Evolutionary conservation across 2,797 vertebrate genomes (phyloP).

Genomic region (Protosalanx chinensis): DNA sequence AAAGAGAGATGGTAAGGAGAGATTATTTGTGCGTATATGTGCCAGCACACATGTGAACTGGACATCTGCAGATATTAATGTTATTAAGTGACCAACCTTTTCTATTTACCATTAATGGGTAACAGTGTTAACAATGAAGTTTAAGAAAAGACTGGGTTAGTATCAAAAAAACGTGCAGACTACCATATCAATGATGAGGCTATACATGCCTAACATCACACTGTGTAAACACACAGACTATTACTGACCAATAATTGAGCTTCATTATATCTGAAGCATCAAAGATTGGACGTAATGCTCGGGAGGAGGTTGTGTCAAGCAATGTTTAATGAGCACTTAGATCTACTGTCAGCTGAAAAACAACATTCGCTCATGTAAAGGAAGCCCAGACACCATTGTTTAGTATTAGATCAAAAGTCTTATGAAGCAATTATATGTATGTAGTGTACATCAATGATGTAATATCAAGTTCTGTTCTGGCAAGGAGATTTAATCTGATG

Average conservation of each 20-base stretch:
- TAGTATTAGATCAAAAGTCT: neutral
- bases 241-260: neutral
- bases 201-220: neutral
- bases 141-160: neutral
- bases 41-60: conserved; percentile 25
- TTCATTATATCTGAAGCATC: neutral
- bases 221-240: neutral
- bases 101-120: neutral
- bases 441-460: neutral
- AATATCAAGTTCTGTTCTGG: neutral
- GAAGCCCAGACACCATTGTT: neutral
- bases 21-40: conserved; percentile 9
- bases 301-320: neutral
- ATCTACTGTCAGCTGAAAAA: neutral
- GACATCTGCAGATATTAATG: conserved; percentile 4
- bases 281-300: neutral
- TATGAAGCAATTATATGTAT: neutral
- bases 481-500: neutral
- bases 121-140: neutral
- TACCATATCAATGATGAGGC: too few species aligned
- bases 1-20: too few species aligned
- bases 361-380: neutral
- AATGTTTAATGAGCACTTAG: neutral
- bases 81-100: conserved; percentile 17
- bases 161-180: neutral